A percentile compares a stretch with the other conserved stretches of the same genome.
phyloP scores from a whole-genome alignment of 2,797 vertebrate species.

The Oreochromis mossambicus region DNA sequence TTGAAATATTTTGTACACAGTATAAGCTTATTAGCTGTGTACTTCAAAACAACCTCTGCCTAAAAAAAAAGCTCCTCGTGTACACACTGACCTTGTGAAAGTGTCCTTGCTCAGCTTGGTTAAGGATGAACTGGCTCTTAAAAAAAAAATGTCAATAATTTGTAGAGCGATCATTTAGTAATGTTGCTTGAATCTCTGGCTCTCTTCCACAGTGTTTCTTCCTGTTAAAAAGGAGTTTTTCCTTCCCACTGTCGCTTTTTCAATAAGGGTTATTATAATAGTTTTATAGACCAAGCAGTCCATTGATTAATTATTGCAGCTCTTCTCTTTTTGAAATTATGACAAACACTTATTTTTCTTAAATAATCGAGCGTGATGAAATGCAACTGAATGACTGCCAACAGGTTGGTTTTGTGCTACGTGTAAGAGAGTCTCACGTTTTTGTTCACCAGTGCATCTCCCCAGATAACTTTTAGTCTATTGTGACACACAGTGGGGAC shows the following conservation, averaged over 20 bases:
- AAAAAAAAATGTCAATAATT: background rate
- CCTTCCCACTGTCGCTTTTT: background rate
- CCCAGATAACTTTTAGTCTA: conserved; percentile 40
- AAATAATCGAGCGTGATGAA: background rate
- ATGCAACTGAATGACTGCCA: background rate
- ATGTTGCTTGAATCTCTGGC: background rate
- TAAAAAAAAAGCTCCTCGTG: background rate
- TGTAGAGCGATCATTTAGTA: background rate
- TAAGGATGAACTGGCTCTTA: background rate
- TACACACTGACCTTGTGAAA: background rate
- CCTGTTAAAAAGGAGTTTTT: background rate
- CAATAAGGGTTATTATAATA: background rate
- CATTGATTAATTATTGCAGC: background rate
- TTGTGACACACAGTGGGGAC: conserved; percentile 31
- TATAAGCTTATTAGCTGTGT: conserved; percentile 30
- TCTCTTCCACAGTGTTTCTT: background rate
- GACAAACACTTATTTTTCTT: background rate
- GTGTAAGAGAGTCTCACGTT: background rate
- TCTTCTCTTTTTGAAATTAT: background rate
- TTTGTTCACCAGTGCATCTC: conserved; percentile 1
- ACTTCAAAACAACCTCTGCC: conserved; percentile 24
- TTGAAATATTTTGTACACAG: conserved; percentile 39
- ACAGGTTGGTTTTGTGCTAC: background rate
- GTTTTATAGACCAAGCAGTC: background rate
- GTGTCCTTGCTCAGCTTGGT: background rate